Evolutionary conservation across 2,797 vertebrate genomes (phyloP), one percentile per base, ranked within the genome.

Genomic region (Parauchenoglanis punctatus): DNA sequence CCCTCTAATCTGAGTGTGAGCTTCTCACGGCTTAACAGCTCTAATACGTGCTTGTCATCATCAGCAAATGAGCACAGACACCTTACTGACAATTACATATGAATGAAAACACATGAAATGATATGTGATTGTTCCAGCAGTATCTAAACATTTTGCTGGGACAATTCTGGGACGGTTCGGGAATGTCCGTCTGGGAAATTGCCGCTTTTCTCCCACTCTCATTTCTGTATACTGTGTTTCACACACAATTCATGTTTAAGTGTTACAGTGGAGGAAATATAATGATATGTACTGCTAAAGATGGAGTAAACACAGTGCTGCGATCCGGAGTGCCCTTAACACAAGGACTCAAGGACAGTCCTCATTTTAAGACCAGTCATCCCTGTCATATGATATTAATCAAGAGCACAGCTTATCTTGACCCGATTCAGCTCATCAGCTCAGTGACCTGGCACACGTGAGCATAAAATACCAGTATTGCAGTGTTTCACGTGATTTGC

Each of bases 31-130:
- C 85, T 86, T 86, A 86, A 25, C 77, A 23, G 7, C 63, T 65
- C 82, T 84, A 87, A 87, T 84, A 44, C 82, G 12, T n/a, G 12
- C 17, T 68, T 35, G 52, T 46, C 86, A 87, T 84, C 63, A 87
- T 87, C 82, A 87, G 86, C 86, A 87, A 12, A 83, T 58, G 28
- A 72, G 35, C 59, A 3, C 46, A 35, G 82, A 85, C 13, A 25
- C 23, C 56, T 70, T 75, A 54, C 72, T 67, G 59, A 58, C 28
- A 25, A 35, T 54, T 12, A 52, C 5, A 54, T 13, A 46, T 7
- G 8, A 28, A 65, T 15, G 52, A 67, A 67, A 67, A 31, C 2
- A 23, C n/a, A 7, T 2, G 46, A 49, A 44, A 61, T 25, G 23
- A n/a, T 4, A 15, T 3, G 2, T 0, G 12, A 52, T 65, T n/a